Percentiles rank a stretch among this genome's conserved stretches.
Conservation (phyloP, 2,797 vertebrate genomes). For the Schizopygopsis pylzovi region DNA sequence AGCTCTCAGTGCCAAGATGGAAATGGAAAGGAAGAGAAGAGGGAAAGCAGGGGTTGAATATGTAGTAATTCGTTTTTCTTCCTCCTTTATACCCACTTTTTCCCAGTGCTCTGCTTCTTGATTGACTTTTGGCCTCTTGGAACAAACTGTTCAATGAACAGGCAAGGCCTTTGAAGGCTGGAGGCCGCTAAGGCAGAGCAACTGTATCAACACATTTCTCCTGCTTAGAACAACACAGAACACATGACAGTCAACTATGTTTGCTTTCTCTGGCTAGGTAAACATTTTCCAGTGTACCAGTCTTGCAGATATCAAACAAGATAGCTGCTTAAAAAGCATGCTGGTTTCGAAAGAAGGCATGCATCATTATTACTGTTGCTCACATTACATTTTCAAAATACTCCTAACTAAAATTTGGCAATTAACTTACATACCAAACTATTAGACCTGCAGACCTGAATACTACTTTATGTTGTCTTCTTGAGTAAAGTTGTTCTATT, state of each 20-base stretch:
- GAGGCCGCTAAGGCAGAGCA: conserved; percentile 21
- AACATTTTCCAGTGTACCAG: conserved; percentile 32
- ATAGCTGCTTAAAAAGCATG: background rate
- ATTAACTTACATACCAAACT: background rate
- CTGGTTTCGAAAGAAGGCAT: conserved; percentile 5
- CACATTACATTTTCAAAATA: background rate
- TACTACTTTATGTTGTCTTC: background rate
- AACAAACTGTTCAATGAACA: conserved; percentile 50
- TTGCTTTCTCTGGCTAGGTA: conserved; percentile 45
- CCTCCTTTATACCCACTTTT: conserved; percentile 7
- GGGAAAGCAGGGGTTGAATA: conserved; percentile 8
- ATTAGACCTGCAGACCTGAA: background rate
- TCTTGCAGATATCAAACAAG: conserved; percentile 31
- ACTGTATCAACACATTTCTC: conserved; percentile 45
- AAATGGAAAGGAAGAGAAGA: conserved; percentile 31
- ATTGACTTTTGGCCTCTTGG: conserved; percentile 43
- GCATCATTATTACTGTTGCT: background rate
- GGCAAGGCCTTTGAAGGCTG: conserved; percentile 31
- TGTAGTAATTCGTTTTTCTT: conserved; percentile 28
- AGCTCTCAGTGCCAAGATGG: conserved; percentile 32
- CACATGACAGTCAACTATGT: conserved; percentile 35
- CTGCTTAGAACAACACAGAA: conserved; percentile 41
- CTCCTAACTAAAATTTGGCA: conserved; percentile 5
- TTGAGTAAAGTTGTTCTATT: background rate
- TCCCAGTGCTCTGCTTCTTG: conserved; percentile 35